Evolutionary conservation across 2,888 invertebrate genomes (phyloP).

Genomic region (Parelbella ahira): DNA sequence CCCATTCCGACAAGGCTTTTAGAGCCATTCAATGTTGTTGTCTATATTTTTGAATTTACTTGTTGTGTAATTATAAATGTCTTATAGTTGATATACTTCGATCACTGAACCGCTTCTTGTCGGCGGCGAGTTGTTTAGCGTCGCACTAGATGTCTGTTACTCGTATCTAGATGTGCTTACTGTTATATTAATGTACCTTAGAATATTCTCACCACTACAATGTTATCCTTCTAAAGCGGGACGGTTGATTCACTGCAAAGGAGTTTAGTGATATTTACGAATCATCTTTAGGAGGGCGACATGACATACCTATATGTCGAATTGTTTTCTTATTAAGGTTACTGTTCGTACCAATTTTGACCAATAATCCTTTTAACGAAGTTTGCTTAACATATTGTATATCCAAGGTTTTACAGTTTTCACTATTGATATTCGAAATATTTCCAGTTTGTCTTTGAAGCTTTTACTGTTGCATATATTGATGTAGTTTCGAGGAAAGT

Average conservation of each 20-base stretch:
- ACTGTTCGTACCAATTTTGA: too few relatives aligned
- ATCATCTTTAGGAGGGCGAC: conserved; percentile 3
- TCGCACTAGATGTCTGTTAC: conserved; percentile 64
- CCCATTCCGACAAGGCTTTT: conserved; percentile 91
- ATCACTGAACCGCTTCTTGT: conserved; percentile 70
- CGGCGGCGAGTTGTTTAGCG: conserved; percentile 54
- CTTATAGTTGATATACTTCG: conserved; percentile 69
- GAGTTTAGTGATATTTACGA: too few relatives aligned
- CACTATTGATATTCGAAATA: too few relatives aligned
- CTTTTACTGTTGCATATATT: too few relatives aligned
- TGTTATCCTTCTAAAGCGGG: conserved; percentile 3
- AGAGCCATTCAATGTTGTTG: conserved; percentile 71
- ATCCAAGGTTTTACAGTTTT: too few relatives aligned
- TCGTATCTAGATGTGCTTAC: conserved; percentile 58
- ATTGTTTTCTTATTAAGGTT: too few relatives aligned
- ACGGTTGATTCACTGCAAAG: too few relatives aligned
- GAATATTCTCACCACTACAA: background rate
- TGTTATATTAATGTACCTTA: conserved; percentile 14
- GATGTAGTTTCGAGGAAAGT: too few relatives aligned
- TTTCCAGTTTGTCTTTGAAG: too few relatives aligned
- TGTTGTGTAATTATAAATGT: conserved; percentile 79
- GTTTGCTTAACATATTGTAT: too few relatives aligned
- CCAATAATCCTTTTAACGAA: too few relatives aligned
- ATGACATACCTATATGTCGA: too few relatives aligned
- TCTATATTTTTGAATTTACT: conserved; percentile 71